Base-by-base conservation (phyloP, 2,888 invertebrate species). In the Galeopsomyia nigrocyanea region DNA sequence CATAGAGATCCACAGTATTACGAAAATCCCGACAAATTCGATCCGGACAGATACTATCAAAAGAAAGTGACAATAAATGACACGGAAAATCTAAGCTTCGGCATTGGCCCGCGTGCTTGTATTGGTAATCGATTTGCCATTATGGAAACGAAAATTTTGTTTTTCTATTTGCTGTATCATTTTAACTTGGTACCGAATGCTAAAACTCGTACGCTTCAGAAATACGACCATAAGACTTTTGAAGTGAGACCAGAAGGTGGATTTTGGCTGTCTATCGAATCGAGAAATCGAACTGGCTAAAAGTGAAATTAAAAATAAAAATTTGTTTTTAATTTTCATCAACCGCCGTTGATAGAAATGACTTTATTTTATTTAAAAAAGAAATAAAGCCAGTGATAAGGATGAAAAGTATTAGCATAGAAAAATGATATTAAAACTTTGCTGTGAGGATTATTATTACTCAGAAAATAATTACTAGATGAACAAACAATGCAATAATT, bases 31-130 rank as follows among this genome's bases (percentile, higher is more conserved):
- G 80, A 84, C 1, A 79, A 79, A 65, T 87, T 87, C 73, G 79
- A 84, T 73, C 87, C 87, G 0, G 86, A 86, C 60, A 78, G 87
- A 49, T 87, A 87, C 73, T 79, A 75, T 3, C 21, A 19, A 16
- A 51, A 51, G 19, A 16, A 7, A 19, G 9, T 16, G 17, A 46
- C 31, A 62, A 19, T 19, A 21, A 47, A 19, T 19, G 9, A 21
- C 80, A 77, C 76, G 46, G 77, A 80, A 1, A 87, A 81, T 69
- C n/a, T 85, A 3, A 82, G 87, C 0, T 87, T 87, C 74, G 86
- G 87, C 17, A 55, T 78, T 0, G 86, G 86, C 0, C 85, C 83
- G 1, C 77, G 84, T 56, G 82, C 79, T 64, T 87, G 86, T 65
- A 80, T 87, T 65, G 87, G 83, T 67, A 75, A 76, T 16, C 75